These are phyloP conservation scores for Drosophila prostipennis DNA, from an alignment of 2,888 invertebrate genomes.

Conservation along the genomic window DNA sequence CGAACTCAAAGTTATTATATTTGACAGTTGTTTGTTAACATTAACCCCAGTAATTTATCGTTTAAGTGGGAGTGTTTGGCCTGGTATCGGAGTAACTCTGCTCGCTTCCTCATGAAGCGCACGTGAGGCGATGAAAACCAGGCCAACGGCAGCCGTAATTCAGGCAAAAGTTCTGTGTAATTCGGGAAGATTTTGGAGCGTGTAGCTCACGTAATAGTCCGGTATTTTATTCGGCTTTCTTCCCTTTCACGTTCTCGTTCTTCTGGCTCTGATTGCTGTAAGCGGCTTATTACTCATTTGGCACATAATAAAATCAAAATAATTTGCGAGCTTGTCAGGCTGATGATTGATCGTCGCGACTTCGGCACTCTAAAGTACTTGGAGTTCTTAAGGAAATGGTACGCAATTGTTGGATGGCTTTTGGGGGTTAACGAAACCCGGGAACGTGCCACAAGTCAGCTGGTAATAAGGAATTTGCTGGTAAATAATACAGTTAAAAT, in stretches of 20 bases:
- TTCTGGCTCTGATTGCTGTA: conserved; percentile 13
- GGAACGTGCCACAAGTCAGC: conserved; percentile 38
- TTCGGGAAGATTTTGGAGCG: conserved; percentile 62
- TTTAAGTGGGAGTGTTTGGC: conserved; percentile 7
- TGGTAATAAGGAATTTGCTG: neutral
- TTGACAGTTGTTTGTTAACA: neutral
- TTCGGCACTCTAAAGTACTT: conserved; percentile 13
- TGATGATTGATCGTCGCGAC: conserved; percentile 59
- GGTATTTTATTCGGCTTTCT: conserved; percentile 58
- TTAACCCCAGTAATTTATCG: conserved; percentile 16
- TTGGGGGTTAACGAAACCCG: conserved; percentile 44
- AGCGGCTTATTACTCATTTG: conserved; percentile 52
- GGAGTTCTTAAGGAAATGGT: conserved; percentile 36
- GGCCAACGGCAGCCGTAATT: conserved; percentile 46
- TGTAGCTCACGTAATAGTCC: conserved; percentile 67
- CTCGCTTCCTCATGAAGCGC: conserved; percentile 30
- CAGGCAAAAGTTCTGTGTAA: conserved; percentile 20
- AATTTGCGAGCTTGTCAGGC: conserved; percentile 48
- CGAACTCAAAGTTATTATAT: neutral
- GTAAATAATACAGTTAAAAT: too few species aligned
- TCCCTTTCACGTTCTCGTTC: conserved; percentile 7
- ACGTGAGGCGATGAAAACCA: conserved; percentile 47
- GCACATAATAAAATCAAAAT: conserved; percentile 40
- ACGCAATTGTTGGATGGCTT: conserved; percentile 38
- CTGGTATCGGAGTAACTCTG: conserved; percentile 10